phyloP scores from a whole-genome alignment of 2,113 vertebrate genomes.

The cattle (Bos taurus) region DNA sequence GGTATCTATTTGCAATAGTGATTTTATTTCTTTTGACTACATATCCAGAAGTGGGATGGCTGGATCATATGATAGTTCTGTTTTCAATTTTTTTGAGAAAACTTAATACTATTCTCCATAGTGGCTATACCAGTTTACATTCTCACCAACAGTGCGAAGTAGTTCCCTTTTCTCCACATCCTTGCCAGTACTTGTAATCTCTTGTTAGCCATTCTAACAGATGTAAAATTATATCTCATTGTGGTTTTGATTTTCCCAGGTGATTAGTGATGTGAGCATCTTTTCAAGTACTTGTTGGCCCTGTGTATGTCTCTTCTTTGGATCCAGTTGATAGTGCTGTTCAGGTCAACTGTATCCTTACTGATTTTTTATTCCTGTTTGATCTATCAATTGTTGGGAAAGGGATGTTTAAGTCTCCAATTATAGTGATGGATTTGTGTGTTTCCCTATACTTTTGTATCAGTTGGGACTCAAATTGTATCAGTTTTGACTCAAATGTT shows the following conservation, averaged over 20 bases:
- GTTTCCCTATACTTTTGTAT: background rate
- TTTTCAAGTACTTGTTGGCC: background rate
- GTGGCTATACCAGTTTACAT: background rate
- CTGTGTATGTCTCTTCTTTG: background rate
- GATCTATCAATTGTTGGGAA: background rate
- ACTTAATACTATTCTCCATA: background rate
- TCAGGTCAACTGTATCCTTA: background rate
- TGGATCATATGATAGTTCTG: background rate
- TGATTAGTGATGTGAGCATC: background rate
- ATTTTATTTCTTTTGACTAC: background rate
- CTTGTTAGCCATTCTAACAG: background rate
- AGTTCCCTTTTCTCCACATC: background rate
- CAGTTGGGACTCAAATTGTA: background rate
- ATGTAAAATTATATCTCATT: background rate
- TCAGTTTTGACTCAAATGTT: background rate
- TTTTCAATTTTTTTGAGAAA: background rate
- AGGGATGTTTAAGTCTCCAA: background rate
- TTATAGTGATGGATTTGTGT: background rate
- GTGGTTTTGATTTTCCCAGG: background rate
- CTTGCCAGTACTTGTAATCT: background rate
- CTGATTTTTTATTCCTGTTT: background rate
- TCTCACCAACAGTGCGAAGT: background rate
- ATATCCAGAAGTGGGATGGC: background rate
- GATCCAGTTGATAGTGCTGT: background rate
- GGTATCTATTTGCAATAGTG: background rate